Conservation (phyloP, 2,797 vertebrate species). For the Halcyon leucocephala region DNA sequence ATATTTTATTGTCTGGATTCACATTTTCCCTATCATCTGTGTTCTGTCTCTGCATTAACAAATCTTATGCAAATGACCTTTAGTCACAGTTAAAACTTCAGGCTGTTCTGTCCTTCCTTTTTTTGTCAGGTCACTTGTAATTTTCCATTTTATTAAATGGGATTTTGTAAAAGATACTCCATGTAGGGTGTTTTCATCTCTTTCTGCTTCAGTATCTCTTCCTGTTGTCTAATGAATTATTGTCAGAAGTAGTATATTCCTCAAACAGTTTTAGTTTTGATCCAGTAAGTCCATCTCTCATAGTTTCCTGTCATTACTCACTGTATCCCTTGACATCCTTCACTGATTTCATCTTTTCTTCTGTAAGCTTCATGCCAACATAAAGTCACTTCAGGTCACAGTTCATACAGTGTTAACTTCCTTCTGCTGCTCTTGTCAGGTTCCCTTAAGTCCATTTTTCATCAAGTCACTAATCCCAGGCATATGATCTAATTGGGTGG, state of each 20-base stretch:
- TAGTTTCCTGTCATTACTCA: constrained; percentile 39
- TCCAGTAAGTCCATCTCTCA: constrained; percentile 13
- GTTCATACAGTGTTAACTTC: constrained; percentile 21
- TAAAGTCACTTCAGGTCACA: constrained; percentile 41
- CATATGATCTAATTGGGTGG: constrained; percentile 17
- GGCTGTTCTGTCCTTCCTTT: not conserved
- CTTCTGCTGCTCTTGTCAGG: constrained; percentile 25
- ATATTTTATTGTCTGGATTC: constrained; percentile 15
- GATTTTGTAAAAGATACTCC: not conserved
- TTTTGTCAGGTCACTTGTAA: not conserved
- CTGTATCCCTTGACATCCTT: not conserved
- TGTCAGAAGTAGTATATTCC: constrained; percentile 2
- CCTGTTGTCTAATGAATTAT: not conserved
- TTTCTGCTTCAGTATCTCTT: not conserved
- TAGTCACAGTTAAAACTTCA: not conserved
- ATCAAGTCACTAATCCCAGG: constrained; percentile 2
- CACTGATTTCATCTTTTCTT: constrained; percentile 60
- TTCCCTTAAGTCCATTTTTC: constrained; percentile 36
- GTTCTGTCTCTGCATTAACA: not conserved
- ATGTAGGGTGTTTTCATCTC: not conserved
- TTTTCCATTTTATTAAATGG: not conserved
- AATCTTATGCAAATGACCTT: not conserved
- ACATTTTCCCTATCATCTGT: not conserved
- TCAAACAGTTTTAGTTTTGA: constrained; percentile 30
- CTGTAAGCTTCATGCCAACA: not conserved